A percentile compares a stretch with the other conserved stretches of the same genome.
These are phyloP conservation scores for Drosophila peninsularis DNA, from an alignment of 2,888 invertebrate genomes.

Conservation along the genomic window DNA sequence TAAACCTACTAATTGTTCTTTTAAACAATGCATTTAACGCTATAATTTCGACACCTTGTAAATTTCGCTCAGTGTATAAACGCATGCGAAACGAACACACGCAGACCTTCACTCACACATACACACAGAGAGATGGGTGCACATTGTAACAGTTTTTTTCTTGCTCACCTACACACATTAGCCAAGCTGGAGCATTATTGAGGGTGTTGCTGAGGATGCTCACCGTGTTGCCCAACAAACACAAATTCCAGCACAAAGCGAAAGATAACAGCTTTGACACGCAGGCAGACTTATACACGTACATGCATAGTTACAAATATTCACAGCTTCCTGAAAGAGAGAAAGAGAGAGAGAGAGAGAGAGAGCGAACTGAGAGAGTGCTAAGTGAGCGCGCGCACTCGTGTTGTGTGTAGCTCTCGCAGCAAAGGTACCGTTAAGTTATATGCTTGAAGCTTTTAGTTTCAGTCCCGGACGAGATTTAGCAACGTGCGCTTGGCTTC, in stretches of 20 bases:
- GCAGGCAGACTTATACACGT: constrained; percentile 22
- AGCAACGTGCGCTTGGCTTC: constrained; percentile 72
- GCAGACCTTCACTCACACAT: not conserved
- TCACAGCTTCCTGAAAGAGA: constrained; percentile 40
- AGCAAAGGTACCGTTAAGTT: constrained; percentile 69
- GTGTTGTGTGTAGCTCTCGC: constrained; percentile 37
- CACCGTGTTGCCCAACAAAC: constrained; percentile 76
- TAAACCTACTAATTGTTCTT: too few relatives aligned
- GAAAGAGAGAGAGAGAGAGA: constrained; percentile 6
- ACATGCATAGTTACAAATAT: constrained; percentile 11
- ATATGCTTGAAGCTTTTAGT: constrained; percentile 68
- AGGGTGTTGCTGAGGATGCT: constrained; percentile 76
- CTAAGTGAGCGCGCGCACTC: constrained; percentile 14
- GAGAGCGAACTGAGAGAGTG: constrained; percentile 1
- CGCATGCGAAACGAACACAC: constrained; percentile 22
- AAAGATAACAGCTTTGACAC: constrained; percentile 66
- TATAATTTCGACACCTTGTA: not conserved
- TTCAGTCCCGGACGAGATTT: constrained; percentile 84
- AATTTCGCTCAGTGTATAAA: constrained; percentile 37
- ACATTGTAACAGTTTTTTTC: constrained; percentile 63
- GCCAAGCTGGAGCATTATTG: constrained; percentile 59
- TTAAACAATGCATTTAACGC: too few relatives aligned
- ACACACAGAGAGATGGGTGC: constrained; percentile 8
- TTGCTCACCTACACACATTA: constrained; percentile 40
- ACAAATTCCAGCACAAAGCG: constrained; percentile 75